Conservation (phyloP, 2,797 vertebrate species). For the Hemibagrus guttatus region DNA sequence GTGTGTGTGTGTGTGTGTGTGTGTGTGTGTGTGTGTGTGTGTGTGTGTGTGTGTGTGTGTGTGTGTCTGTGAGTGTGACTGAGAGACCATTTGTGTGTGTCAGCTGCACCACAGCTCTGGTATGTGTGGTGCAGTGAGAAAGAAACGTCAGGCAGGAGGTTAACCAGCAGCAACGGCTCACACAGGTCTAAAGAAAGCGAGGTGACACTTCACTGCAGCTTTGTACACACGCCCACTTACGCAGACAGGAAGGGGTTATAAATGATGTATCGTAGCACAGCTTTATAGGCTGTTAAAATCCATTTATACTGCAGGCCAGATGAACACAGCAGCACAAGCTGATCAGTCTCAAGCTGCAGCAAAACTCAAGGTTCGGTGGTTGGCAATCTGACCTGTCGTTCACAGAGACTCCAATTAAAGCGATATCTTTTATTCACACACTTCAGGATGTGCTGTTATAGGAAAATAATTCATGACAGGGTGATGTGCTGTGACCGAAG, state of each 20-base stretch:
- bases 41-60: neutral
- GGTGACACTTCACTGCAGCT: neutral
- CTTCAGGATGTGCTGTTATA: neutral
- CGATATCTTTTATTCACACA: neutral
- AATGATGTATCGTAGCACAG: neutral
- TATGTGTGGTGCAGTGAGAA: neutral
- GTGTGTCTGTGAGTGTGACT: neutral
- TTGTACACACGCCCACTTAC: conserved; percentile 10
- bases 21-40: neutral
- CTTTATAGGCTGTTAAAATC: neutral
- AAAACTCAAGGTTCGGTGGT: neutral
- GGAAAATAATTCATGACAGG: neutral
- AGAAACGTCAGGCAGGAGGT: conserved; percentile 19
- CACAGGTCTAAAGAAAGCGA: neutral
- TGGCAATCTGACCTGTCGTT: neutral
- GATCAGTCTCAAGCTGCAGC: neutral
- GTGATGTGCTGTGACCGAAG: neutral
- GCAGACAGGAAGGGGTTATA: conserved; percentile 5
- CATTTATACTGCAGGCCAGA: neutral
- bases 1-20: neutral
- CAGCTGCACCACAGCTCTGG: conserved; percentile 12
- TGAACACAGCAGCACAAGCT: neutral
- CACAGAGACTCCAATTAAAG: neutral
- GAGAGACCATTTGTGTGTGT: conserved; percentile 5
- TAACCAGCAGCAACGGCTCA: neutral